These are phyloP conservation scores for Panulirus ornatus DNA, from an alignment of 1,140 invertebrate genomes.

Conservation along the genomic window DNA sequence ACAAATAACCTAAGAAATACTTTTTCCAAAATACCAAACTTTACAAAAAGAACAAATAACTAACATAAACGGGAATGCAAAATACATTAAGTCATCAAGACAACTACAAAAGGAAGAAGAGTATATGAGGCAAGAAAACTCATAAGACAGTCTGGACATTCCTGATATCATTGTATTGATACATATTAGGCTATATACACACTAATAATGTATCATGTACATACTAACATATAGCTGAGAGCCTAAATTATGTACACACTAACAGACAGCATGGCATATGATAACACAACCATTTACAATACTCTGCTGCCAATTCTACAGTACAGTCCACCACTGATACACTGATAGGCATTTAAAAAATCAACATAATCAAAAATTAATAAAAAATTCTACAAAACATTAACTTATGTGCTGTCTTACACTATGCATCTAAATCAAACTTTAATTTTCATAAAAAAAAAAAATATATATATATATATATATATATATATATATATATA, in stretches of 20 bases:
- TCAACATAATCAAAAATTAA: conserved; percentile 8
- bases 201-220: conserved; percentile 7
- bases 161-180: conserved; percentile 20
- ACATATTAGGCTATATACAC: not conserved
- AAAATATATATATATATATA: no score
- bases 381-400: conserved; percentile 22
- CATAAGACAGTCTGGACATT: conserved; percentile 1
- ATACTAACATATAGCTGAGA: conserved; percentile 28
- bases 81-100: conserved; percentile 22
- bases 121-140: conserved; percentile 20
- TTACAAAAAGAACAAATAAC: conserved; percentile 13
- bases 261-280: conserved; percentile 35
- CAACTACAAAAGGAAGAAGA: conserved; percentile 35
- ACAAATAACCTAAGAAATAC: conserved; percentile 46
- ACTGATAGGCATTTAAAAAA: conserved; percentile 30
- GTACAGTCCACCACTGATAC: conserved; percentile 45
- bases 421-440: conserved; percentile 69
- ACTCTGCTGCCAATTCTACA: conserved; percentile 26
- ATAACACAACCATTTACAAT: not conserved
- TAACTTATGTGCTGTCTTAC: conserved; percentile 49
- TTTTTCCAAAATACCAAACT: conserved; percentile 42
- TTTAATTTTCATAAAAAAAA: conserved; percentile 46
- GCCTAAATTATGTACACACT: conserved; percentile 23
- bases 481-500: no score
- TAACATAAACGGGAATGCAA: conserved; percentile 33